Evolutionary conservation across 2,113 vertebrate species (phyloP).

Genomic region (Copsychus sechellarum): DNA sequence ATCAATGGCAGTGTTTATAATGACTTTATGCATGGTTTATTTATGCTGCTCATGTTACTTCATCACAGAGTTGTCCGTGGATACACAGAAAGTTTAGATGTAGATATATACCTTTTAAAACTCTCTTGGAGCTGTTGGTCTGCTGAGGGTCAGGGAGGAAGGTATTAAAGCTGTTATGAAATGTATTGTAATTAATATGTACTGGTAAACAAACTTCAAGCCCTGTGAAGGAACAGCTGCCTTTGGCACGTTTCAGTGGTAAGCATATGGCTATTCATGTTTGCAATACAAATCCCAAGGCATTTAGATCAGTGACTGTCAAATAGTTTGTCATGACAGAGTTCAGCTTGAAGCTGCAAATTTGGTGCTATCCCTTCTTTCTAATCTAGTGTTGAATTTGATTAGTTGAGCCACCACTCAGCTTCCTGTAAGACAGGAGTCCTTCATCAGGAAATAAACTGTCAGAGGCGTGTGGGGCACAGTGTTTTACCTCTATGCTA

Average conservation of each 20-base stretch:
- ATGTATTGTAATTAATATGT: neutral
- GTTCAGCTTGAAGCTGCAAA: neutral
- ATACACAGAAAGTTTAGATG: neutral
- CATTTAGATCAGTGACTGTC: constrained; percentile 14
- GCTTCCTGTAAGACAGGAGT: neutral
- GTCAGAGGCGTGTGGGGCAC: neutral
- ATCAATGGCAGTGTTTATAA: neutral
- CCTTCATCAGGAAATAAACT: neutral
- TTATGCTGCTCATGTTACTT: neutral
- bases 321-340: neutral
- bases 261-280: constrained; percentile 1
- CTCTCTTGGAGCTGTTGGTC: neutral
- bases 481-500: neutral
- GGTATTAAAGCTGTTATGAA: neutral
- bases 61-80: neutral
- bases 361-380: neutral
- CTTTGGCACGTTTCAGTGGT: neutral
- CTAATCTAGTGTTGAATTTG: neutral
- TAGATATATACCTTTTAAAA: neutral
- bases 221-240: constrained; percentile 1
- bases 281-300: neutral
- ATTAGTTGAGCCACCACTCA: neutral
- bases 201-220: constrained; percentile 12
- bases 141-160: neutral
- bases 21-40: neutral